A percentile compares a stretch with the other conserved stretches of the same genome.
These are phyloP conservation scores for Pseudochaenichthys georgianus DNA, from an alignment of 2,797 vertebrate genomes.

Conservation along the genomic window DNA sequence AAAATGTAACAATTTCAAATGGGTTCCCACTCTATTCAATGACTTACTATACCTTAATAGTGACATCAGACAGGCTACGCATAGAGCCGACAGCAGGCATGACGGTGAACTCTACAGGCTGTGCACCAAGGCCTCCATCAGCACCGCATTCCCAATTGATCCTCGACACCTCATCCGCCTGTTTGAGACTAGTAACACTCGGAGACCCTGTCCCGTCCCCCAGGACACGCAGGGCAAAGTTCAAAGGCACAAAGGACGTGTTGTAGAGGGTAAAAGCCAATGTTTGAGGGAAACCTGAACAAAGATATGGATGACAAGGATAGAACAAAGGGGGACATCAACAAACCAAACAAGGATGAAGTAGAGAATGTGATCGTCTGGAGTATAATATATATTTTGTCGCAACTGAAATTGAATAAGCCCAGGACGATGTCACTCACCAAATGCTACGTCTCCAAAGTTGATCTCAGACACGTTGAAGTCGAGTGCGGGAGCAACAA, in stretches of 20 bases:
- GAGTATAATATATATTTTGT: not conserved
- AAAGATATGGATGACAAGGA: not conserved
- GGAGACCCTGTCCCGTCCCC: slow-evolving; percentile 84
- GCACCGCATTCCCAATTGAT: slow-evolving; percentile 65
- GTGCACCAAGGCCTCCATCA: not conserved
- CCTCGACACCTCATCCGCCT: slow-evolving; percentile 51
- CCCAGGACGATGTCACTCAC: slow-evolving; percentile 76
- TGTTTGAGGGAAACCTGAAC: slow-evolving; percentile 88
- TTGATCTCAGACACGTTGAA: slow-evolving; percentile 85
- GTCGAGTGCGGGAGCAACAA: slow-evolving; percentile 89
- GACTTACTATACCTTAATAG: slow-evolving; percentile 83
- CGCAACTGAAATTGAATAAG: not conserved
- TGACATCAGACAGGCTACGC: slow-evolving; percentile 70
- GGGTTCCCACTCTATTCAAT: not conserved
- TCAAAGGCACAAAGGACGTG: slow-evolving; percentile 87
- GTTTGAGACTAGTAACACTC: slow-evolving; percentile 74
- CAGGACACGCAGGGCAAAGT: slow-evolving; percentile 86
- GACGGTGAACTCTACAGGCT: slow-evolving; percentile 87
- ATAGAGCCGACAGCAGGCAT: slow-evolving; percentile 82
- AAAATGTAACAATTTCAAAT: not conserved
- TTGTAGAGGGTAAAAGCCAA: slow-evolving; percentile 86
- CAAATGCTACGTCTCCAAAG: slow-evolving; percentile 90
- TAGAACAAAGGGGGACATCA: not conserved
- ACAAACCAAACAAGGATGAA: not conserved
- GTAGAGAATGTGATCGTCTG: not conserved